Conservation (phyloP, 2,888 invertebrate species). For the Alloscopus bannaensis region DNA sequence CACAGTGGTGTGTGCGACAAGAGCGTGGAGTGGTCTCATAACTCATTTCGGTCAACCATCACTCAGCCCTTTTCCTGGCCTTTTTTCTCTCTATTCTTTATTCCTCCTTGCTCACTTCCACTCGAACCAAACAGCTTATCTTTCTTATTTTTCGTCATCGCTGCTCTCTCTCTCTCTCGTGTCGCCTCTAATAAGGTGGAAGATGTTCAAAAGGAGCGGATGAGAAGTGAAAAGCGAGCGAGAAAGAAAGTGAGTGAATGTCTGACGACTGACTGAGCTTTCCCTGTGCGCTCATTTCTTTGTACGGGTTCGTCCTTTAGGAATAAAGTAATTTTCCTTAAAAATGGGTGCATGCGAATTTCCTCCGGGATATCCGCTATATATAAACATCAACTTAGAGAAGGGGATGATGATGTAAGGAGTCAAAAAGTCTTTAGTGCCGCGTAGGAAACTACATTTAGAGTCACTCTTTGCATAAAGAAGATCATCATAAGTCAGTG, state of each 20-base stretch:
- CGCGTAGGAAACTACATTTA: not conserved
- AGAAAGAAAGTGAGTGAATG: not conserved
- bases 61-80: constrained; percentile 17
- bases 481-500: constrained; percentile 23
- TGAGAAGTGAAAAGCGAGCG: not conserved
- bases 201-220: not conserved
- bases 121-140: not conserved
- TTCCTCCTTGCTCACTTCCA: not conserved
- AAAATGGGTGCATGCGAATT: constrained; percentile 39
- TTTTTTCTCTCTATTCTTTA: not conserved
- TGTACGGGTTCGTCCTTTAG: no score
- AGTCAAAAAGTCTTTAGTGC: not conserved
- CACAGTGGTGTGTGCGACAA: no score
- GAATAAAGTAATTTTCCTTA: constrained; percentile 32
- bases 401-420: constrained; percentile 30
- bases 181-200: not conserved
- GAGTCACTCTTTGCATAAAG: not conserved
- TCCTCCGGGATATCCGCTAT: constrained; percentile 41
- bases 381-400: constrained; percentile 4
- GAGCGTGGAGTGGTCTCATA: constrained; percentile 35
- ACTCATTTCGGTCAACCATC: constrained; percentile 30
- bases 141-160: not conserved
- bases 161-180: not conserved
- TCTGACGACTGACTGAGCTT: not conserved
- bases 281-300: not conserved